Evolutionary conservation across 2,113 vertebrate genomes (phyloP), one percentile per base, ranked within the genome.

Genomic region (Pelecanoides urinatrix): DNA sequence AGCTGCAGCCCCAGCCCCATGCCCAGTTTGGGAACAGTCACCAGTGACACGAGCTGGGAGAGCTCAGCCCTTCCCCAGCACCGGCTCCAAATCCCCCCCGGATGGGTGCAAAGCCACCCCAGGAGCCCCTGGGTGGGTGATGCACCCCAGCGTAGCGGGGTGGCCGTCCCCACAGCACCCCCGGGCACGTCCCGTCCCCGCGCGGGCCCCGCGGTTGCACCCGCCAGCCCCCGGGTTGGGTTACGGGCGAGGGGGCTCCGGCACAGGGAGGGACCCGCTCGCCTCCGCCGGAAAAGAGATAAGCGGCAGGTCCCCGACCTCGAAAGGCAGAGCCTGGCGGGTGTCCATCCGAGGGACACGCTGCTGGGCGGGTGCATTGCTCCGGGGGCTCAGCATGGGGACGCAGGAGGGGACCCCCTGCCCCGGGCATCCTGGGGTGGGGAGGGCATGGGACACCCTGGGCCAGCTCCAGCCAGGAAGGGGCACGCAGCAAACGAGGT

Each of bases 211-310:
- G 7, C 13, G n/a, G 75, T 11, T 52, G 61, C 11, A 3, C 40
- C 47, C 50, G 23, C 19, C 88, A 26, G 73, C 47, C 49, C 26
- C 0, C 2, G 67, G 96, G 26, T 95, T 91, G 88, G 53, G 96
- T 93, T 96, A 80, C 84, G 59, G 88, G 42, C 10, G 5, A 47
- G 45, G 79, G 84, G 74, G 87, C 53, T 94, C 78, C 1, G 61
- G 65, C 63, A 4, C 62, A 4, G 66, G 21, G 26, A 56, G 53
- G 88, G 89, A 90, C 85, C 63, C 68, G 16, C 81, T 38, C 9
- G 40, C 90, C 88, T 87, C 94, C 14, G 13, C 53, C 88, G 96
- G 94, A 96, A 94, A 42, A 10, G 88, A 93, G 96, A 96, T 96
- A 96, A 94, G 93, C 55, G 7, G 0, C 20, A 38, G 94, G 94